Percentiles rank a stretch among this genome's conserved stretches.
Evolutionary conservation across 92 coral and sea anemone species (phyloP).

Genomic region (Epizoanthus stellaris): DNA sequence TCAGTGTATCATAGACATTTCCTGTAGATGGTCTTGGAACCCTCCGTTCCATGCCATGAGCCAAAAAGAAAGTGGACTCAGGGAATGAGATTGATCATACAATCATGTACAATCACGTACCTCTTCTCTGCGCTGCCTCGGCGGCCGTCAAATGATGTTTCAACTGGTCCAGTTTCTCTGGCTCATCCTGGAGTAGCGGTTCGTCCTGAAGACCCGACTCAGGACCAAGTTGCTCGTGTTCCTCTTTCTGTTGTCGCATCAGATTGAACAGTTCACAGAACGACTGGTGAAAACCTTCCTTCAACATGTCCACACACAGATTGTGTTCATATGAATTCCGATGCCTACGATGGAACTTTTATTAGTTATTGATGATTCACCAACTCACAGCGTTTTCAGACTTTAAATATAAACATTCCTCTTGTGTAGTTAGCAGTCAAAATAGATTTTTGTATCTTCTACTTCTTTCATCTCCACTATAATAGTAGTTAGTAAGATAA

Average conservation of each 20-base stretch:
- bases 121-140: slow-evolving; percentile 94
- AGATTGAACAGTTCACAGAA: slow-evolving; percentile 92
- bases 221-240: slow-evolving; percentile 76
- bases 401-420: no score
- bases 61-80: background rate
- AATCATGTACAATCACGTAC: slow-evolving; percentile 32
- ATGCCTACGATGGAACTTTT: slow-evolving; percentile 60
- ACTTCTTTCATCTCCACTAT: no score
- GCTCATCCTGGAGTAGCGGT: slow-evolving; percentile 81
- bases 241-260: slow-evolving; percentile 81
- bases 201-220: slow-evolving; percentile 87
- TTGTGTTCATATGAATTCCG: slow-evolving; percentile 96
- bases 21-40: no score
- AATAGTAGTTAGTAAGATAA: no score
- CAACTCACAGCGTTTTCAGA: no score
- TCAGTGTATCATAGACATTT: no score
- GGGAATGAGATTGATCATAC: no score
- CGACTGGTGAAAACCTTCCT: slow-evolving; percentile 97
- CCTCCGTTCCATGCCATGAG: background rate
- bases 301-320: slow-evolving; percentile 96
- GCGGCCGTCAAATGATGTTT: slow-evolving; percentile 87
- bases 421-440: no score
- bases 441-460: no score
- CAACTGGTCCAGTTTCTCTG: slow-evolving; percentile 90
- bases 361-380: no score